Conservation (phyloP, 2,113 vertebrate genomes). For the Pholis gunnellus region DNA sequence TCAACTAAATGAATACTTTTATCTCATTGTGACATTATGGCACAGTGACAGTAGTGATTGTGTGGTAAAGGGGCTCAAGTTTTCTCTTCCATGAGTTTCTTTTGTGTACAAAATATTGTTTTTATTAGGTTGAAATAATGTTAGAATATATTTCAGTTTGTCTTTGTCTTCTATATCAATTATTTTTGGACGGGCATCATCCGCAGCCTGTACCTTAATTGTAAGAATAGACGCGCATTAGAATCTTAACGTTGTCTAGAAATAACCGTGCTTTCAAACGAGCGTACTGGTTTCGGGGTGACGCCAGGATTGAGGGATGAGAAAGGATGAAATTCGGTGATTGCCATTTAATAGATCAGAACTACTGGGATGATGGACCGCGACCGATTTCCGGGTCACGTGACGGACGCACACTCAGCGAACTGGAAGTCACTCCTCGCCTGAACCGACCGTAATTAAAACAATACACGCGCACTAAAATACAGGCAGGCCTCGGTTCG, state of each 20-base stretch:
- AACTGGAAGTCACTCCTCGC: background rate
- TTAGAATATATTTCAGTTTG: background rate
- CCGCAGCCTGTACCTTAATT: background rate
- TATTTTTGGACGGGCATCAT: background rate
- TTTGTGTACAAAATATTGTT: background rate
- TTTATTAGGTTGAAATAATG: too few relatives aligned
- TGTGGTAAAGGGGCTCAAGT: background rate
- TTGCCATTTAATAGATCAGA: background rate
- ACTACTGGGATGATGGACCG: background rate
- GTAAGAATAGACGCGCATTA: background rate
- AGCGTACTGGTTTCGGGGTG: background rate
- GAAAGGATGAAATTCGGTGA: background rate
- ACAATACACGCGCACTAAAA: background rate
- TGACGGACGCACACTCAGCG: background rate
- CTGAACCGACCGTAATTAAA: background rate
- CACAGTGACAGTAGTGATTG: background rate
- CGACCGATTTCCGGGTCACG: slow-evolving; percentile 28
- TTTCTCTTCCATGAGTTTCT: background rate
- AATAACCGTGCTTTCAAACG: background rate
- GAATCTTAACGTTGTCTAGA: background rate
- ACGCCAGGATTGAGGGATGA: background rate
- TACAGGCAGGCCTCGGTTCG: slow-evolving; percentile 14
- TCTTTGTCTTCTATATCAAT: background rate
- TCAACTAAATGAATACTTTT: background rate
- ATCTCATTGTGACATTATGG: background rate